phyloP scores from a whole-genome alignment of 2,888 invertebrate species.

The Branchinecta sandiegonensis region DNA sequence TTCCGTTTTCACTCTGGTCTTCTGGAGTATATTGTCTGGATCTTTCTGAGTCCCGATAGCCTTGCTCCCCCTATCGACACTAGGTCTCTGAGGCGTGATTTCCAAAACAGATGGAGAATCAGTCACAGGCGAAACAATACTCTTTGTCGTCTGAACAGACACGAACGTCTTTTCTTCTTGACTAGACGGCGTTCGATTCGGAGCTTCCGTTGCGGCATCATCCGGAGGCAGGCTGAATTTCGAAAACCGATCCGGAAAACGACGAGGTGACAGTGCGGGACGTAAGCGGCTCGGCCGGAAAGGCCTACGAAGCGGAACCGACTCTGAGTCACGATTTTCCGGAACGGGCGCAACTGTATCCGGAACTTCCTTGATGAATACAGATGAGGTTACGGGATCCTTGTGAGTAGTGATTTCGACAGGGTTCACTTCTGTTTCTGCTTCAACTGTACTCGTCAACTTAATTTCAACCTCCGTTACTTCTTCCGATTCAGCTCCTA shows the following conservation, averaged over 20 bases:
- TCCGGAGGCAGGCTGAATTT: background rate
- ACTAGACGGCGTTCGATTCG: background rate
- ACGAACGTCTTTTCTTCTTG: background rate
- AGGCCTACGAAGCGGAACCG: background rate
- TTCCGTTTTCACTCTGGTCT: background rate
- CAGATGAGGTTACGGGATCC: too few species aligned
- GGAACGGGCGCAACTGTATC: too few species aligned
- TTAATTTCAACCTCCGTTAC: too few species aligned
- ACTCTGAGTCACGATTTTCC: too few species aligned
- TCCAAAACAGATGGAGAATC: background rate
- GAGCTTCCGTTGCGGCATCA: background rate
- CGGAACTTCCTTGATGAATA: too few species aligned
- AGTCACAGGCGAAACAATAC: background rate
- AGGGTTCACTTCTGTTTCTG: too few species aligned
- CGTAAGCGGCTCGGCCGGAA: slow-evolving; percentile 12
- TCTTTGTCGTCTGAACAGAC: background rate
- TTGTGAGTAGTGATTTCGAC: too few species aligned
- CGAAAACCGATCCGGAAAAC: background rate
- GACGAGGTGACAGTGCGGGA: background rate
- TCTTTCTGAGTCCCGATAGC: background rate
- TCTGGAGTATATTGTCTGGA: background rate
- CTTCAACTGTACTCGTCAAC: too few species aligned
- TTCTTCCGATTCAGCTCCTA: too few species aligned
- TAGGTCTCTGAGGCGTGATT: background rate
- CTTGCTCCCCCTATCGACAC: background rate